Evolutionary conservation across 2,888 invertebrate genomes (phyloP), one percentile per base, ranked within the genome.

Genomic region (Gasteruption jaculator): DNA sequence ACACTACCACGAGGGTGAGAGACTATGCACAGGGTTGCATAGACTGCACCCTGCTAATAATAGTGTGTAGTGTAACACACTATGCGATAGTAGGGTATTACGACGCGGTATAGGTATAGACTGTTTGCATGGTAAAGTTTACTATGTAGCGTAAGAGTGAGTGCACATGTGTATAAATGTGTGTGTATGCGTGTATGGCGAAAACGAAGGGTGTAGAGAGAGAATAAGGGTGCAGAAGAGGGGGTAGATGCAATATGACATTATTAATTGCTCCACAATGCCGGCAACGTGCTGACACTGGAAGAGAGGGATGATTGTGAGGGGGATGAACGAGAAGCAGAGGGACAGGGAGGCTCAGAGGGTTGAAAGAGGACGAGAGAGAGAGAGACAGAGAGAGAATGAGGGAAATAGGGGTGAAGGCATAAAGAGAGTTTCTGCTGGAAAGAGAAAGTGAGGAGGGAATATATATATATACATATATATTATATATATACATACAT

Each of bases 191-290:
- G 11, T 12, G n/a, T 26, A 12, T 4, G 26, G 5, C 26, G 11
- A 38, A 47, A 38, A 24, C 36, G 27, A 40, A 25, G 36, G 41
- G 41, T 25, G 38, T 14, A 32, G 38, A 38, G 20, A 26, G 33
- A 27, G 30, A 39, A 41, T n/a, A n/a, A 27, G 41, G 32, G 35
- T 27, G 37, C 34, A 39, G 6, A 27, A n/a, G n/a, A n/a, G n/a
- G n/a, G n/a, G n/a, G n/a, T n/a, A n/a, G 54, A 53, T 49, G 60
- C 62, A 57, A 63, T 61, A 63, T 60, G 63, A 62, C 60, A 59
- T 65, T 65, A 63, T 65, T 65, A 65, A 65, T 65, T 65, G 60
- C 59, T 61, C 54, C 52, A 60, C 62, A 60, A 64, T 63, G 53
- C 58, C 54, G n/a, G n/a, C n/a, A n/a, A n/a, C n/a, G n/a, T n/a